Conservation (phyloP, 2,113 vertebrate species). For the Periophthalmus modestus region DNA sequence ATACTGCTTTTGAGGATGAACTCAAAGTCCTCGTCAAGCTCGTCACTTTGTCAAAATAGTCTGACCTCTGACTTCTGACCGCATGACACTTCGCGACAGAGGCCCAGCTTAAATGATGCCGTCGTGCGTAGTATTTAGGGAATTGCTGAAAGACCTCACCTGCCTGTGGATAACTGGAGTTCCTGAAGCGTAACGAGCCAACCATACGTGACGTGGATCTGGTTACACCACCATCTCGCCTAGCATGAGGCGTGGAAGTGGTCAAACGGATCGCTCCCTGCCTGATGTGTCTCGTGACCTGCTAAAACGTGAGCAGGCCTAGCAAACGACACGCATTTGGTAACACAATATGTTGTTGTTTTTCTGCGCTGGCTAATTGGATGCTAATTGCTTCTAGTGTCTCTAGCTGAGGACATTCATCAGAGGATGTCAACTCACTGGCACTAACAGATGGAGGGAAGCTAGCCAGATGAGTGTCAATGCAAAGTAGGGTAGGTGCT, state of each 20-base stretch:
- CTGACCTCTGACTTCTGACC: slow-evolving; percentile 23
- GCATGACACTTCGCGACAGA: background rate
- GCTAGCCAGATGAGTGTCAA: background rate
- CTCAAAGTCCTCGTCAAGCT: background rate
- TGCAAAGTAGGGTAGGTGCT: background rate
- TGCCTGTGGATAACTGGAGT: slow-evolving; percentile 27
- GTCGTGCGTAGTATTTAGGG: slow-evolving; percentile 11
- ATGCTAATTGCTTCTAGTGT: slow-evolving; percentile 3
- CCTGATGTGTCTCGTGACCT: slow-evolving; percentile 31
- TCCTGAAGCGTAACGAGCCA: slow-evolving; percentile 7
- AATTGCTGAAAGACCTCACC: slow-evolving; percentile 26
- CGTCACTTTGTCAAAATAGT: slow-evolving; percentile 7
- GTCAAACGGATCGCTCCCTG: slow-evolving; percentile 47
- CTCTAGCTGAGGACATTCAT: slow-evolving; percentile 13
- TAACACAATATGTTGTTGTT: slow-evolving; percentile 14
- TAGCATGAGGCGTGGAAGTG: slow-evolving; percentile 51
- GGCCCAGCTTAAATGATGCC: background rate
- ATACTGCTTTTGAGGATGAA: background rate
- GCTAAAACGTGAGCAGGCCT: slow-evolving; percentile 37
- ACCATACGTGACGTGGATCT: slow-evolving; percentile 29
- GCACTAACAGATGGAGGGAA: background rate
- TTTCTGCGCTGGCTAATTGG: slow-evolving; percentile 23
- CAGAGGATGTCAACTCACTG: background rate
- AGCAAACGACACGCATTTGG: slow-evolving; percentile 23
- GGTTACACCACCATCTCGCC: slow-evolving; percentile 51